Percentiles rank a stretch among this genome's conserved stretches.
Conservation (phyloP, 2,113 vertebrate genomes). For the Cebidichthys violaceus region DNA sequence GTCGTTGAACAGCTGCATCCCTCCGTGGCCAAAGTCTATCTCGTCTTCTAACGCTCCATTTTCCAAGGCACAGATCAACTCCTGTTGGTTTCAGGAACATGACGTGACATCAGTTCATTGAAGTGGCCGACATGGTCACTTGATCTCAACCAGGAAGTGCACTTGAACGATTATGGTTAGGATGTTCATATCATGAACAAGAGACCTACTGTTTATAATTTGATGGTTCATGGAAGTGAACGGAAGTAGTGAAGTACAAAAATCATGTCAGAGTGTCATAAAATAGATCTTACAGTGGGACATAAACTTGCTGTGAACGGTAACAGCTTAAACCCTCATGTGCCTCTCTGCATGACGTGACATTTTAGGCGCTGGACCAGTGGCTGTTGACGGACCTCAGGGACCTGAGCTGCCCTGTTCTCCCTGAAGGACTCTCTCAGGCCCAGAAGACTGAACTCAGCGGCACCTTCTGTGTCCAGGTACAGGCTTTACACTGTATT, state of each 20-base stretch:
- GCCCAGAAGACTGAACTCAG: conserved; percentile 88
- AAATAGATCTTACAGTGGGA: background rate
- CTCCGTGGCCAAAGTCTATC: conserved; percentile 17
- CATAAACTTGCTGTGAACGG: background rate
- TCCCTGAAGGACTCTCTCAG: conserved; percentile 87
- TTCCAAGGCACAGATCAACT: conserved; percentile 6
- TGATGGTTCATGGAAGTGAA: background rate
- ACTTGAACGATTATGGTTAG: background rate
- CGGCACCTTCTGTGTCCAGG: conserved; percentile 91
- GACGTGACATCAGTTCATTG: conserved; percentile 7
- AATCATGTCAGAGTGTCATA: background rate
- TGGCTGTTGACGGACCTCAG: conserved; percentile 95
- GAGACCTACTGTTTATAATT: background rate
- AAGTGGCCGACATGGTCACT: background rate
- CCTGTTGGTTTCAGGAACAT: conserved; percentile 16
- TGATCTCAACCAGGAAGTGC: background rate
- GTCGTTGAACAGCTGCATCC: conserved; percentile 57
- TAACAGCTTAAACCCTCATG: background rate
- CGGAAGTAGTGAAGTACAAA: background rate
- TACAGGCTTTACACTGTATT: conserved; percentile 51
- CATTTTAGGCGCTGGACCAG: conserved; percentile 90
- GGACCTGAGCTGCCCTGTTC: conserved; percentile 89
- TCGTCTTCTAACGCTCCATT: conserved; percentile 4
- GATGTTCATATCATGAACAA: background rate
- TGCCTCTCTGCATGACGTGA: background rate